Base-by-base conservation (phyloP, 2,888 invertebrate genomes). In the Eupithecia dodoneata region DNA sequence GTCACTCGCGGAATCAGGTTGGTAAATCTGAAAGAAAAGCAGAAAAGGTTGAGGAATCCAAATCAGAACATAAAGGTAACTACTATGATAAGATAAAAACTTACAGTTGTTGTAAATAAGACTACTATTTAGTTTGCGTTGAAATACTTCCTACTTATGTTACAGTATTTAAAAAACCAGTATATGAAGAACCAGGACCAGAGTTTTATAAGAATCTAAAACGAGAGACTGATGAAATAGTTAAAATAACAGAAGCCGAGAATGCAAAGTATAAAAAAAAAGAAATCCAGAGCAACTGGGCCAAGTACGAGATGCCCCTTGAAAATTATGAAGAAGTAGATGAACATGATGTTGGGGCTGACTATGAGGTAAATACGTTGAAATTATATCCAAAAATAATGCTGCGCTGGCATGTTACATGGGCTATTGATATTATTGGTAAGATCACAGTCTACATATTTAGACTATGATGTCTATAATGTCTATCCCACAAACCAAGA, bases 221-320 rank as follows among this genome's bases (percentile, higher is more conserved):
- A 83, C 87, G 92, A 49, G 94, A 94, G 85, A 94, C 94, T 0
- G 94, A 94, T 84, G 94, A 94, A 75, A 93, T 95, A 44, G 86
- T 95, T 0, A 94, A 94, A 85, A 95, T 95, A 73, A 93, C 92
- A 7, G 93, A 95, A 81, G 92, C 93, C 81, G 93, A 90, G 49
- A 92, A 89, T 77, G 80, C 88, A 0, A 95, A 95, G 83, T 95
- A 95, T 75, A 93, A 91, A 76, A 95, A 95, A 82, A 94, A 95
- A 77, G 95, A 95, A 82, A 95, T 95, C 59, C 90, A 92, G 84
- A 95, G 94, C 79, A 95, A 95, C 80, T 95, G 95, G 95, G 87
- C 92, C 4, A 95, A 95, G 79, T 95, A 94, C 91, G 95, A 95
- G 82, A 88, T 95, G 87, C 94, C 94, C 0, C 91, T 94, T 80